Evolutionary conservation across 30 jellyfish, hydroid and myxozoan genomes (phyloP), one percentile per base, ranked within the genome.

Genomic region (Catostylus mosaicus): DNA sequence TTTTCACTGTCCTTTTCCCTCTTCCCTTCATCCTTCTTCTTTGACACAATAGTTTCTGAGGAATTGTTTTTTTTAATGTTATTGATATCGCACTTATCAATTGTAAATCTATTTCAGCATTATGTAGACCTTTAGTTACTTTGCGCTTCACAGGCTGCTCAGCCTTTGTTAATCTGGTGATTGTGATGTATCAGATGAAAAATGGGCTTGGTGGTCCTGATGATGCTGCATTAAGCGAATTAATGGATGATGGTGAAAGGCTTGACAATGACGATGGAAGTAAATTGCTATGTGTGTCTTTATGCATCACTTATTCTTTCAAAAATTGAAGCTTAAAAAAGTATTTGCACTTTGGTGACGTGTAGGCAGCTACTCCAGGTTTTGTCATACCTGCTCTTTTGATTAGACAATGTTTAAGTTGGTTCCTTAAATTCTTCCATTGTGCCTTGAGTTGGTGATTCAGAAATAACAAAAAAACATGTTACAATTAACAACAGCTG

Each of bases 311-410:
- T 57, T 57, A 6, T 27, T 57, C 71, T 27, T 57, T 22, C 34
- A 6, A 27, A 57, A 57, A 6, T 57, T 57, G 71, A 22, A 57
- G 71, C 71, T 9, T 10, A 5, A 19, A 8, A n/a, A 57, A 57
- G 34, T 9, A 57, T 27, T 57, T 57, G 71, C 24, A 57, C 71
- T 6, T 9, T n/a, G n/a, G 71, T 27, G 34, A 57, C 6, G 71
- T n/a, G 71, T 57, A 24, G 24, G 30, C 30, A 22, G 30, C 71
- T 57, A 24, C 71, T 57, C 71, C 71, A 22, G 71, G n/a, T 27
- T 57, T 57, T 57, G 71, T 57, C 71, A 57, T 57, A n/a, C n/a
- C n/a, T n/a, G n/a, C n/a, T n/a, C 71, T 57, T 57, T n/a, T 57
- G 10, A 57, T 27, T 24, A 57, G 34, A 57, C 10, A 57, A 24